These are phyloP conservation scores for Leucopsar rothschildi DNA, from an alignment of 2,113 vertebrate species.

Conservation along the genomic window DNA sequence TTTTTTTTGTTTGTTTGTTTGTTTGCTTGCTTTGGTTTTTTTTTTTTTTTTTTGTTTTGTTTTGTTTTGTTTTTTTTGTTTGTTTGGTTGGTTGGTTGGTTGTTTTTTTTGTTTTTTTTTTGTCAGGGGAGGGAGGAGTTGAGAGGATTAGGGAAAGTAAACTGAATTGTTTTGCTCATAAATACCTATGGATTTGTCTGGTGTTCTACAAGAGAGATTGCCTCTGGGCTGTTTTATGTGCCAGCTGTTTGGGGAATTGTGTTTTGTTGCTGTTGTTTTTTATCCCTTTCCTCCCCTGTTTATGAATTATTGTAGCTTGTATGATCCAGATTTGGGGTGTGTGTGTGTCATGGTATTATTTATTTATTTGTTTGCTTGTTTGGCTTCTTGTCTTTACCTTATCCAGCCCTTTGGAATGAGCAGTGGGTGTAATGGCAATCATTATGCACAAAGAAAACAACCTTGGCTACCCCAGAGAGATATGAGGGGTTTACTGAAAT, in stretches of 20 bases:
- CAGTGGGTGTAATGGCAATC: background rate
- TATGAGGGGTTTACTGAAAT: slow-evolving; percentile 6
- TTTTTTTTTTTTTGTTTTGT: too few relatives aligned
- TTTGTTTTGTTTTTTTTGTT: too few relatives aligned
- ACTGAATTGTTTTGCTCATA: slow-evolving; percentile 38
- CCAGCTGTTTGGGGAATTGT: slow-evolving; percentile 43
- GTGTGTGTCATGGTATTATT: background rate
- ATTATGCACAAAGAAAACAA: slow-evolving; percentile 4
- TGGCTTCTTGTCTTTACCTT: background rate
- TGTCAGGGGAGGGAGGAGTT: background rate
- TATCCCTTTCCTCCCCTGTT: background rate
- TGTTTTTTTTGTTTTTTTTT: background rate
- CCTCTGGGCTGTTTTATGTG: slow-evolving; percentile 21
- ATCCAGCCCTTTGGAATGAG: background rate
- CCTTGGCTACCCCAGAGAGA: background rate
- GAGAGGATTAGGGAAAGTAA: slow-evolving; percentile 24
- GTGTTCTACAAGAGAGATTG: slow-evolving; percentile 28
- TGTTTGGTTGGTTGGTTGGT: too few relatives aligned
- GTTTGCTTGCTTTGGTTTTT: too few relatives aligned
- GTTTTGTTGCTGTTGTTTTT: slow-evolving; percentile 24
- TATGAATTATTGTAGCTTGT: slow-evolving; percentile 46
- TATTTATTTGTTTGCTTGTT: slow-evolving; percentile 9
- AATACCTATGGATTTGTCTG: slow-evolving; percentile 14
- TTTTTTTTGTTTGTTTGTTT: too few relatives aligned
- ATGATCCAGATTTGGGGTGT: background rate